Conservation (phyloP, 2,797 vertebrate species). For the Diglossa cyanea region DNA sequence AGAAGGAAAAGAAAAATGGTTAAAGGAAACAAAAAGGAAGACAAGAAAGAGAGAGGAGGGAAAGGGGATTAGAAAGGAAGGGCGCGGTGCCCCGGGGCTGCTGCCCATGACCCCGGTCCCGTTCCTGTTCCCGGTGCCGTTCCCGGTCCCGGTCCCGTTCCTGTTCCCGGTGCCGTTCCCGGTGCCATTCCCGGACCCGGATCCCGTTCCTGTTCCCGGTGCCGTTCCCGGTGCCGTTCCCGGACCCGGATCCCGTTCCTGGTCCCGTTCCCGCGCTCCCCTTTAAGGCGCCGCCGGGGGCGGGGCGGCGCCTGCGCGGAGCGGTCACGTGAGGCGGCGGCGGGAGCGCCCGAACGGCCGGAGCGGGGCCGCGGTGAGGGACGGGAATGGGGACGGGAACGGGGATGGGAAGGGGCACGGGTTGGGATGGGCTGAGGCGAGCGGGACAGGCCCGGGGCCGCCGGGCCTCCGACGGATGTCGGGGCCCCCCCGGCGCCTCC, state of each 20-base stretch:
- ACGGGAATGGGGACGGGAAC: accelerated
- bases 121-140: accelerated
- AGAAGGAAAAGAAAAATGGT: accelerated
- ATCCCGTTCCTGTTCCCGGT: too few species aligned
- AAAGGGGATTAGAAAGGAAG: too few species aligned
- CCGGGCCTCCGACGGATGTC: too few species aligned
- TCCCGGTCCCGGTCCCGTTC: too few species aligned
- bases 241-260: too few species aligned
- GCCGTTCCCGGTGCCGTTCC: accelerated
- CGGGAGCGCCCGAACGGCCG: background rate
- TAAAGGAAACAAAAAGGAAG: background rate
- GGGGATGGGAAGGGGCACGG: accelerated
- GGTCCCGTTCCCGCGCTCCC: background rate
- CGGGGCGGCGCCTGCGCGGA: background rate
- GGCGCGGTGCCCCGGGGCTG: background rate
- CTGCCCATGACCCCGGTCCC: accelerated
- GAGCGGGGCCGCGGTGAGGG: background rate
- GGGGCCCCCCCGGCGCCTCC: too few species aligned
- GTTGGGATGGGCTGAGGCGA: background rate
- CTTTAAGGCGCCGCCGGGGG: background rate
- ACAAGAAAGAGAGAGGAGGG: background rate
- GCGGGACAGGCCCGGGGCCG: background rate
- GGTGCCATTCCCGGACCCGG: accelerated
- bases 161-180: too few species aligned
- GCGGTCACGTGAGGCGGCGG: background rate